A percentile compares a stretch with the other conserved stretches of the same genome.
phyloP scores from a whole-genome alignment of 1,140 invertebrate genomes.

The Penaeus chinensis region DNA sequence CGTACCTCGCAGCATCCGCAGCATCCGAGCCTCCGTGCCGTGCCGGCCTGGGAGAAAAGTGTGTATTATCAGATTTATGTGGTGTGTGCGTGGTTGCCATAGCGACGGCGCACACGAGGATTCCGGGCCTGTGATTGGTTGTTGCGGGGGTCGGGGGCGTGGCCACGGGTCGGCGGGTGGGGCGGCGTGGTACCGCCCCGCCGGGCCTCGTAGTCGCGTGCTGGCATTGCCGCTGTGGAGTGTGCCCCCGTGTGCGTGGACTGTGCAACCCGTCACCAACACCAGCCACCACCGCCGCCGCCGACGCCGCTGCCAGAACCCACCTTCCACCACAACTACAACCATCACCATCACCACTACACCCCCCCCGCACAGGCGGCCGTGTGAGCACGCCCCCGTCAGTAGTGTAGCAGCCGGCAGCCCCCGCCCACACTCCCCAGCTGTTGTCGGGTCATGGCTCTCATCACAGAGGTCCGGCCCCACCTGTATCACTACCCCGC shows the following conservation, averaged over 20 bases:
- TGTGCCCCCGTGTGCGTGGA: slow-evolving; percentile 41
- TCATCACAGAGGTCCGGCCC: slow-evolving; percentile 62
- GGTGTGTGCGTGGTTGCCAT: slow-evolving; percentile 61
- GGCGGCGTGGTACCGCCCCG: slow-evolving; percentile 55
- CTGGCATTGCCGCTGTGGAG: slow-evolving; percentile 57
- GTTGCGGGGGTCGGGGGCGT: slow-evolving; percentile 40
- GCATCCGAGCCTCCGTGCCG: slow-evolving; percentile 32
- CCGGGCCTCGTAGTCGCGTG: slow-evolving; percentile 54
- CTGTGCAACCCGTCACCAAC: slow-evolving; percentile 16
- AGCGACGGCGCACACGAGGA: slow-evolving; percentile 50
- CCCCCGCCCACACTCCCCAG: slow-evolving; percentile 14
- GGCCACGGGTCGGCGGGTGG: slow-evolving; percentile 49
- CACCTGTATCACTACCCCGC: slow-evolving; percentile 63
- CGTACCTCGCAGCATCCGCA: slow-evolving; percentile 31
- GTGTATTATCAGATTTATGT: slow-evolving; percentile 62
- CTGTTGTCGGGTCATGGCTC: slow-evolving; percentile 55
- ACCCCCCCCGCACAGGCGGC: slow-evolving; percentile 19
- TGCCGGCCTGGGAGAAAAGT: slow-evolving; percentile 57
- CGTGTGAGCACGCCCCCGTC: slow-evolving; percentile 32
- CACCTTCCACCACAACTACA: slow-evolving; percentile 13
- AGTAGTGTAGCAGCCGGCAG: slow-evolving; percentile 37
- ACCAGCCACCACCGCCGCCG: slow-evolving; percentile 33
- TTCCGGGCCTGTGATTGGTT: slow-evolving; percentile 42
- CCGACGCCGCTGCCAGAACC: slow-evolving; percentile 26
- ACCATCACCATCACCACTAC: slow-evolving; percentile 31